Percentiles rank a stretch among this genome's conserved stretches.
Conservation (phyloP, 2,888 invertebrate genomes). For the Sinodicranocentrus sp. region DNA sequence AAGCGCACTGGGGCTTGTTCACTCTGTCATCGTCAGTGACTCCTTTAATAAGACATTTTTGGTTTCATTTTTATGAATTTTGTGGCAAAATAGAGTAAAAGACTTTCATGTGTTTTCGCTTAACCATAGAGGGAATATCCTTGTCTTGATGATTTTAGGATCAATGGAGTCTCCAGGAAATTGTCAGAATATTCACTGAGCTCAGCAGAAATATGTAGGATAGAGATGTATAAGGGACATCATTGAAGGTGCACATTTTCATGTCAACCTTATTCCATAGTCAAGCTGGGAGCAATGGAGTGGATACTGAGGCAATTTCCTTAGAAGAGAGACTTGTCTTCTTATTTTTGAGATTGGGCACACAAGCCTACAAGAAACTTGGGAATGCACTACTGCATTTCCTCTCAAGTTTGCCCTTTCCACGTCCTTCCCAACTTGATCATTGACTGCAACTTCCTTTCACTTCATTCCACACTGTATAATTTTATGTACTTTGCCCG, state of each 20-base stretch:
- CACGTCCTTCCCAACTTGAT: neutral
- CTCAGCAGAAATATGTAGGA: too few relatives aligned
- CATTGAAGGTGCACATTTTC: too few relatives aligned
- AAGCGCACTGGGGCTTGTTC: neutral
- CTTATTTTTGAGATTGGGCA: too few relatives aligned
- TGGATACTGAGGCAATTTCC: neutral
- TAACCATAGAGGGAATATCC: neutral
- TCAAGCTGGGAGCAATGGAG: neutral
- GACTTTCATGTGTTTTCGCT: too few relatives aligned
- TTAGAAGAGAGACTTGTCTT: too few relatives aligned
- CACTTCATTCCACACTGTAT: conserved; percentile 11
- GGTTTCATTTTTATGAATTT: neutral
- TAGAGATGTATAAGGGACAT: too few relatives aligned
- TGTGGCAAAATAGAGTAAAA: neutral
- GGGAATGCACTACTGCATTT: neutral
- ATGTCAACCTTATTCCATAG: too few relatives aligned
- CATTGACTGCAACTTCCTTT: conserved; percentile 33
- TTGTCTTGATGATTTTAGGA: neutral
- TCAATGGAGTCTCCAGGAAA: neutral
- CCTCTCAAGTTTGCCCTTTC: neutral
- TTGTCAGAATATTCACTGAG: too few relatives aligned
- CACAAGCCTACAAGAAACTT: too few relatives aligned
- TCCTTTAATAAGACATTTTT: too few relatives aligned
- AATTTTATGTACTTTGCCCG: conserved; percentile 35
- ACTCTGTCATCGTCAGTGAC: too few relatives aligned